Conservation (phyloP, 2,797 vertebrate genomes). For the Odontamblyopus rebecca region DNA sequence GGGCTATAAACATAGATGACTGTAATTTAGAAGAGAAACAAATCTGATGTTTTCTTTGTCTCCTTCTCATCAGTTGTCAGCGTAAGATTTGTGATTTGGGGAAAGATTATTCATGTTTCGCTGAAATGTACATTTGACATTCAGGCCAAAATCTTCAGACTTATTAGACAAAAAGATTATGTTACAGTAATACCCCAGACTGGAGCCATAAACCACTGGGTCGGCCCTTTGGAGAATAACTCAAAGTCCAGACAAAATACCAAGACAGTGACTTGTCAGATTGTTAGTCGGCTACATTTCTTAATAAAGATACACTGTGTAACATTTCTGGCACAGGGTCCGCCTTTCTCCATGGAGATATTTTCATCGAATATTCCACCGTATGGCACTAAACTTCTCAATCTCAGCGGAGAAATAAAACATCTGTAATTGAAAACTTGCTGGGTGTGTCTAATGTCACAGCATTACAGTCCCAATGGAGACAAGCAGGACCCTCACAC, state of each 20-base stretch:
- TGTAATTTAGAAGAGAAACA: too few relatives aligned
- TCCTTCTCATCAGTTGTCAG: too few relatives aligned
- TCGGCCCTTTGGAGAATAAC: constrained; percentile 44
- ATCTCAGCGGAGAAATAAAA: too few relatives aligned
- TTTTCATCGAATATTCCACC: neutral
- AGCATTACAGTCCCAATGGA: neutral
- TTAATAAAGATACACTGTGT: too few relatives aligned
- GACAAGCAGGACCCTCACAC: neutral
- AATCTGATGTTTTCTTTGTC: too few relatives aligned
- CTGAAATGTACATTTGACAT: constrained; percentile 20
- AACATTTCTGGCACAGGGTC: too few relatives aligned
- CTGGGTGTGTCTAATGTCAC: neutral
- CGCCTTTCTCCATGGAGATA: too few relatives aligned
- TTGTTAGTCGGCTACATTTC: too few relatives aligned
- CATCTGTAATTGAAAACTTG: too few relatives aligned
- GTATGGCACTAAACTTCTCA: neutral
- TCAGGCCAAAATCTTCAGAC: constrained; percentile 59
- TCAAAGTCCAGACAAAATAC: constrained; percentile 60
- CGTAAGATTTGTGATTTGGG: too few relatives aligned
- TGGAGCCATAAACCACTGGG: constrained; percentile 50
- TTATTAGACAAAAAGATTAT: constrained; percentile 54
- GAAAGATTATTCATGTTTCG: neutral
- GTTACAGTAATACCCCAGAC: constrained; percentile 56
- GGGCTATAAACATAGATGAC: too few relatives aligned
- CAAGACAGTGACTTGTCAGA: constrained; percentile 50